phyloP scores from a whole-genome alignment of 2,888 invertebrate species.

The Ophion slaviceki region DNA sequence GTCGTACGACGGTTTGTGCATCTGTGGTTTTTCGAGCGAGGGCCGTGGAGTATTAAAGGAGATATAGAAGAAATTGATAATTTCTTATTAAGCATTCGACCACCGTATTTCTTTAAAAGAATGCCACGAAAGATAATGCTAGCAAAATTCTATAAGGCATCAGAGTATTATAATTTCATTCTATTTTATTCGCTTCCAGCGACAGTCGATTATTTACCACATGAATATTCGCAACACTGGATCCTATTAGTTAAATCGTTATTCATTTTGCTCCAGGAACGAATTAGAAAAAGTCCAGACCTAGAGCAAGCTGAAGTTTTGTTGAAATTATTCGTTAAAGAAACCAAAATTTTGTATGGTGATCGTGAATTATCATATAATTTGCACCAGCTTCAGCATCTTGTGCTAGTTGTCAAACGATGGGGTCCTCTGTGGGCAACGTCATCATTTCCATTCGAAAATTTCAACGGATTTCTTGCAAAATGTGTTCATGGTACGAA shows the following conservation, averaged over 20 bases:
- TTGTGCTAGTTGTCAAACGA: constrained; percentile 63
- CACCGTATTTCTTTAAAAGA: constrained; percentile 61
- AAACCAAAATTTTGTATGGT: constrained; percentile 60
- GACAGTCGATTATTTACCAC: constrained; percentile 59
- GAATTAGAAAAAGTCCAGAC: constrained; percentile 42
- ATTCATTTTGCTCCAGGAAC: constrained; percentile 62
- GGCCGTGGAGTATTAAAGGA: constrained; percentile 65
- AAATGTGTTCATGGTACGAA: constrained; percentile 67
- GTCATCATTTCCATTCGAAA: constrained; percentile 70
- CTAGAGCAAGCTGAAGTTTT: constrained; percentile 60
- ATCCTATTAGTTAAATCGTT: constrained; percentile 65
- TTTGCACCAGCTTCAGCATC: constrained; percentile 69
- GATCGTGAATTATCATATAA: constrained; percentile 68
- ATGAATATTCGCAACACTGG: constrained; percentile 68
- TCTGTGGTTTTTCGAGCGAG: constrained; percentile 47
- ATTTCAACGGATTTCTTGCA: constrained; percentile 67
- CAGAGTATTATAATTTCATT: constrained; percentile 66
- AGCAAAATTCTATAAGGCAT: constrained; percentile 64
- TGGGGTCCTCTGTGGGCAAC: constrained; percentile 71
- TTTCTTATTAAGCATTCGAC: constrained; percentile 59
- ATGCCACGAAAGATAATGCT: constrained; percentile 50
- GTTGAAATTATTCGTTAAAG: constrained; percentile 67
- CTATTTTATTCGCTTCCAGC: constrained; percentile 68
- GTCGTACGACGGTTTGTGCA: constrained; percentile 55
- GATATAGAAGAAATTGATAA: constrained; percentile 52